phyloP scores from a whole-genome alignment of 2,797 vertebrate species.

The Philypnodon macrostomus region DNA sequence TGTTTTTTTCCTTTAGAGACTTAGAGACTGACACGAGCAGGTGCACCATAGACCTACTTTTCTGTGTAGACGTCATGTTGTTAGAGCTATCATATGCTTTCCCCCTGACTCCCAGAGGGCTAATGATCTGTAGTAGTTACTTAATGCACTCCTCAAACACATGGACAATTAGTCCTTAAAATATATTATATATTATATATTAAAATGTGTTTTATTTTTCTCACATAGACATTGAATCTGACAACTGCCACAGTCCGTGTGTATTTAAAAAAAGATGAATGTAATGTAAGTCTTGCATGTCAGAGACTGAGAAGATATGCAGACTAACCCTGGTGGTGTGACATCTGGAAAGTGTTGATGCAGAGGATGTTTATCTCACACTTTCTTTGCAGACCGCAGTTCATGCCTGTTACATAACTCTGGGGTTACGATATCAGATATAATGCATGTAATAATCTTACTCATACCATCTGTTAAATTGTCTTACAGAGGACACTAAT shows the following conservation, averaged over 20 bases:
- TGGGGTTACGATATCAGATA: background rate
- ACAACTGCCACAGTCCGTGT: slow-evolving; percentile 15
- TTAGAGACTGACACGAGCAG: slow-evolving; percentile 33
- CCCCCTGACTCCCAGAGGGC: slow-evolving; percentile 14
- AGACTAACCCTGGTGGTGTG: background rate
- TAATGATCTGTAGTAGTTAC: slow-evolving; percentile 12
- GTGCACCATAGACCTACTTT: slow-evolving; percentile 12
- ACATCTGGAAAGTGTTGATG: slow-evolving; percentile 5
- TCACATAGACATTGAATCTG: slow-evolving; percentile 22
- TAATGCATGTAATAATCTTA: background rate
- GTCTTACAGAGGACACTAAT: background rate
- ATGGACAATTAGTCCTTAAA: slow-evolving; percentile 3
- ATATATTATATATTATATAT: too few relatives aligned
- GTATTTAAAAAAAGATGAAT: slow-evolving; percentile 28
- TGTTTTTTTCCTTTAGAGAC: too few relatives aligned
- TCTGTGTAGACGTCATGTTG: slow-evolving; percentile 15
- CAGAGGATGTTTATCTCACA: background rate
- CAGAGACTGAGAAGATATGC: slow-evolving; percentile 10
- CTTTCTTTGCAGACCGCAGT: slow-evolving; percentile 1
- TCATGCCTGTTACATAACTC: slow-evolving; percentile 42
- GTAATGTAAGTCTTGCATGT: slow-evolving; percentile 6
- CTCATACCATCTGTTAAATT: too few relatives aligned
- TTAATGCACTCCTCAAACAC: background rate
- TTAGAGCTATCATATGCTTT: slow-evolving; percentile 17
- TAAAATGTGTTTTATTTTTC: slow-evolving; percentile 7